Base-by-base conservation (phyloP, 1,140 invertebrate species). In the Meteorus sp. region DNA sequence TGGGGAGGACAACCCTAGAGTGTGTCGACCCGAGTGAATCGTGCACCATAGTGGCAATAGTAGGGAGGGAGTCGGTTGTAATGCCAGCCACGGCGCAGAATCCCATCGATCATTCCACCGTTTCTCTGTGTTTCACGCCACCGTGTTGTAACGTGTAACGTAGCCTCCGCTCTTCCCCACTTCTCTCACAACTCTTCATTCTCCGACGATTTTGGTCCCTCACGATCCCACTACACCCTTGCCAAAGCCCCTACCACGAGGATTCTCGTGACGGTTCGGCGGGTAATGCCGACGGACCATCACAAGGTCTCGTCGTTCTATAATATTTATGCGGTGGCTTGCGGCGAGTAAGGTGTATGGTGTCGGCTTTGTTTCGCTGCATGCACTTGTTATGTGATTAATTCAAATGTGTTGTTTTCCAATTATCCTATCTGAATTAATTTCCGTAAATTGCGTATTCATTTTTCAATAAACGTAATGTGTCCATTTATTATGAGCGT, bases 241-340 rank as follows among this genome's bases (percentile, higher is more conserved):
- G 65, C 61, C 50, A 62, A 65, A 68, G 56, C 65, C 70, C 68
- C 65, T 64, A 60, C 68, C 65, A 52, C 51, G 23, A 45, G 29
- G 37, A 35, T 15, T 25, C 69, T 71, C 72, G 73, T 76, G 75
- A 76, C 72, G 72, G 71, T 70, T 70, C 74, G 74, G 69, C 72
- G 72, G 68, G 74, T 73, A 76, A 77, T 74, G 73, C 75, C 75
- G 74, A 71, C 67, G 70, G 72, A 76, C 71, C 75, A 78, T 78
- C 78, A 77, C 75, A 73, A 77, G 74, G 75, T 69, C 69, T 55
- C 54, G n/a, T 66, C 67, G 68, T 72, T 64, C 72, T 76, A 73
- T 80, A 77, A 79, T 80, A 80, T 80, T 79, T 78, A 79, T 76
- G 74, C 73, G 72, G 69, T 70, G 70, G 71, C 75, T 75, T 75